phyloP scores from a whole-genome alignment of 2,888 invertebrate genomes.

The Cantharis rufa region DNA sequence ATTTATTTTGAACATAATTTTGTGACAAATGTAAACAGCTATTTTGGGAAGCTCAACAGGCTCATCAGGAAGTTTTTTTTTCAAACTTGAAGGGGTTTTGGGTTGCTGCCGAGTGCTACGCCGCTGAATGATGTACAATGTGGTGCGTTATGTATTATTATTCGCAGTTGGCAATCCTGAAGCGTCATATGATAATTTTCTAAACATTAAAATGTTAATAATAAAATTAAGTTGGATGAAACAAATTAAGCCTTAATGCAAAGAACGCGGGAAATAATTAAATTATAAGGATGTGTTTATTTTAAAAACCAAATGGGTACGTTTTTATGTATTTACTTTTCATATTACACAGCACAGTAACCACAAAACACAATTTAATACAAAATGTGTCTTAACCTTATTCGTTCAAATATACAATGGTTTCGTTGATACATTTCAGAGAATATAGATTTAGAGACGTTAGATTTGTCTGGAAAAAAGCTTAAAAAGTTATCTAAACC shows the following conservation, averaged over 20 bases:
- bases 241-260: neutral
- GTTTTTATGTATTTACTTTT: neutral
- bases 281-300: neutral
- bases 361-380: constrained; percentile 3
- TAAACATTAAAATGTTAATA: constrained; percentile 31
- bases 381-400: neutral
- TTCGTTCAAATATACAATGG: neutral
- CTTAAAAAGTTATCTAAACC: constrained; percentile 81
- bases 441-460: constrained; percentile 54
- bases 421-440: constrained; percentile 6
- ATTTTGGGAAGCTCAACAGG: no score
- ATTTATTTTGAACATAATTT: no score
- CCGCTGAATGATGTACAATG: neutral
- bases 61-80: no score
- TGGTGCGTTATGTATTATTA: neutral
- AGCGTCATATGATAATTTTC: constrained; percentile 34
- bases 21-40: no score
- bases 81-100: no score
- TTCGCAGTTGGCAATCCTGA: constrained; percentile 10
- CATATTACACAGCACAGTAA: neutral
- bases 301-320: constrained; percentile 31
- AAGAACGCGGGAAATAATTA: neutral
- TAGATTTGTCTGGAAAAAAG: constrained; percentile 79
- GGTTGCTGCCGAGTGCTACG: neutral
- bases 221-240: constrained; percentile 9